Evolutionary conservation across 2,888 invertebrate species (phyloP).

Genomic region (Marasmarcha lunaedactyla): DNA sequence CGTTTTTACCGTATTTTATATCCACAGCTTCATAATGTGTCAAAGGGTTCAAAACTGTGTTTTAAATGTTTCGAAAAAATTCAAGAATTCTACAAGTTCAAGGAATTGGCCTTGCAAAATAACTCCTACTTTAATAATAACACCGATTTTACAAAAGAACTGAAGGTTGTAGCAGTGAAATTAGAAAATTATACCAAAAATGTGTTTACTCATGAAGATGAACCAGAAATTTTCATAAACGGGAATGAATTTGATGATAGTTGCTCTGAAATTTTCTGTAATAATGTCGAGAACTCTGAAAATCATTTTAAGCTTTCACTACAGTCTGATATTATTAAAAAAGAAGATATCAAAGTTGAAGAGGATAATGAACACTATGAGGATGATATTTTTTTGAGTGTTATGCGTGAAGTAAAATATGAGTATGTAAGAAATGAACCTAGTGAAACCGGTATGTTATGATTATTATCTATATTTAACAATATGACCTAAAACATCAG

Average conservation of each 20-base stretch:
- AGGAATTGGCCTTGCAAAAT: slow-evolving; percentile 35
- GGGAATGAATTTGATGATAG: background rate
- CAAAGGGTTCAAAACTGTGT: slow-evolving; percentile 31
- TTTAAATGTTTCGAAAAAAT: slow-evolving; percentile 39
- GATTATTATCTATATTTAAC: slow-evolving; percentile 3
- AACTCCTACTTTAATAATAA: slow-evolving; percentile 29
- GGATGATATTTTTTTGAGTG: slow-evolving; percentile 45
- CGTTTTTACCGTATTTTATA: too few species aligned
- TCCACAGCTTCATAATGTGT: background rate
- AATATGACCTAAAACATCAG: too few species aligned
- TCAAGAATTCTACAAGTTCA: slow-evolving; percentile 38
- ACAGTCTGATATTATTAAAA: slow-evolving; percentile 11
- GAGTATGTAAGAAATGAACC: slow-evolving; percentile 25
- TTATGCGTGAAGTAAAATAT: slow-evolving; percentile 31
- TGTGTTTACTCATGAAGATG: too few species aligned
- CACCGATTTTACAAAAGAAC: too few species aligned
- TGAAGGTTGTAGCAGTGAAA: too few species aligned
- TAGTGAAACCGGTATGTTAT: slow-evolving; percentile 29
- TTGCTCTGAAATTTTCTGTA: too few species aligned
- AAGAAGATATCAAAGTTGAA: slow-evolving; percentile 19
- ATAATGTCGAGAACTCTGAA: too few species aligned
- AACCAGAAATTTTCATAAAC: too few species aligned
- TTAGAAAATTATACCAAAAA: too few species aligned
- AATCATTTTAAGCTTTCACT: too few species aligned
- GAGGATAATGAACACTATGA: slow-evolving; percentile 9